Base-by-base conservation (phyloP, 1,140 invertebrate genomes). In the Patella vulgata region DNA sequence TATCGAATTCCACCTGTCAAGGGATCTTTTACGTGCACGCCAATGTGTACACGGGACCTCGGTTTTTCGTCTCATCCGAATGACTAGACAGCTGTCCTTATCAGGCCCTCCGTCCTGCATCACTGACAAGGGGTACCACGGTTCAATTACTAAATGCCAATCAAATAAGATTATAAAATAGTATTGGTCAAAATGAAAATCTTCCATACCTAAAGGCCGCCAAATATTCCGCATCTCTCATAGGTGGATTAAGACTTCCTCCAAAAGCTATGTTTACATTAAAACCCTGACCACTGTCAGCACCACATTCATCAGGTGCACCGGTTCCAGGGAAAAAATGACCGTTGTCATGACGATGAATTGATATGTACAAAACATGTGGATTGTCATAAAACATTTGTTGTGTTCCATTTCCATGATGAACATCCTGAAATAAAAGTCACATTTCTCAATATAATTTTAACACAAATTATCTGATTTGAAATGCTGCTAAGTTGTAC, bases 311-410 rank as follows among this genome's bases (percentile, higher is more conserved):
- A 36, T 89, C 90, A 33, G 92, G 90, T 44, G 91, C 93, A 36
- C 96, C 96, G 12, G 96, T 98, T 58, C 97, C 98, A 25, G 97
- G 98, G 87, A 99, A 99, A 86, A 99, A 99, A 85, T 99, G 98
- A 48, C 97, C 97, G 83, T 98, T 95, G 87, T 99, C 98, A 88
- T 99, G 97, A 69, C 97, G 91, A 89, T 99, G 97, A 80, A 99
- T 91, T 68, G 95, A 98, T 70, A 99, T 89, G 84, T 99, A 99
- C 68, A 99, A 87, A 68, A 99, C 93, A 76, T 91, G 89, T 21
- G 94, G 92, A 85, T 98, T 96, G 78, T 95, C 91, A 85, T 98
- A 99, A 85, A 99, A 99, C 85, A 96, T 95, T 82, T 98, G 94
- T 85, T 99, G 97, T 25, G 97, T 99, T 47, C 97, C 97, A 87